These are phyloP conservation scores for Crocidura indochinensis DNA, from an alignment of 2,797 vertebrate genomes.

Conservation along the genomic window DNA sequence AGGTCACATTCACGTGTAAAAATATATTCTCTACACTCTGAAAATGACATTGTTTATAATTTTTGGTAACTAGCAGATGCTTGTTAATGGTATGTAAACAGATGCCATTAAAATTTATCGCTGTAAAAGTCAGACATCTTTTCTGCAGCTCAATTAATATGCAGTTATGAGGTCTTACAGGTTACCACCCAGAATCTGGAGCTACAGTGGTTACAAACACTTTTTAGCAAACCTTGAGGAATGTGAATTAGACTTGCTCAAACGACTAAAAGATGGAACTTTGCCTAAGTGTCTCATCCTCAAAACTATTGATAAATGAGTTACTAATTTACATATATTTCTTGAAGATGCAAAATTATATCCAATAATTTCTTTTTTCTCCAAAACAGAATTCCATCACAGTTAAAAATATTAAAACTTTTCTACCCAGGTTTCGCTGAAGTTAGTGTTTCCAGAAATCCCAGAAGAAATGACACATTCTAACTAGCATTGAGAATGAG, in stretches of 20 bases:
- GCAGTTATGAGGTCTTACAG: conserved; percentile 74
- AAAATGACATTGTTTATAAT: conserved; percentile 71
- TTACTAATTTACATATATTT: conserved; percentile 42
- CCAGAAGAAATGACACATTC: conserved; percentile 50
- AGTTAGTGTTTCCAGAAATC: conserved; percentile 38
- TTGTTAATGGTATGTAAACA: conserved; percentile 84
- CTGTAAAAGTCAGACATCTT: conserved; percentile 83
- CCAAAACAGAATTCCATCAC: neutral
- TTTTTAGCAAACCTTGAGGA: conserved; percentile 71
- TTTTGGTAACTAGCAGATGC: conserved; percentile 84
- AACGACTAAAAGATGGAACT: conserved; percentile 36
- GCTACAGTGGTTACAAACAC: conserved; percentile 73
- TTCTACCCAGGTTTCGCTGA: conserved; percentile 45
- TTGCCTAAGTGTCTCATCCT: neutral
- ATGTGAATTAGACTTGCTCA: conserved; percentile 73
- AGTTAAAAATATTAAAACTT: conserved; percentile 31
- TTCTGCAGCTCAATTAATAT: conserved; percentile 82
- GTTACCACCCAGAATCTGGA: conserved; percentile 81
- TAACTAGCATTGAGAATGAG: conserved; percentile 20
- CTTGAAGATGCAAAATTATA: conserved; percentile 17
- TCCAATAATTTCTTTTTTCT: conserved; percentile 39
- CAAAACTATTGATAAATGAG: conserved; percentile 37
- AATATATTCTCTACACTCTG: conserved; percentile 45
- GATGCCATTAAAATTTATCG: conserved; percentile 83
- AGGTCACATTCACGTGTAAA: conserved; percentile 70